A percentile compares a stretch with the other conserved stretches of the same genome.
Evolutionary conservation across 2,113 vertebrate species (phyloP).

Genomic region (Malurus elegans): DNA sequence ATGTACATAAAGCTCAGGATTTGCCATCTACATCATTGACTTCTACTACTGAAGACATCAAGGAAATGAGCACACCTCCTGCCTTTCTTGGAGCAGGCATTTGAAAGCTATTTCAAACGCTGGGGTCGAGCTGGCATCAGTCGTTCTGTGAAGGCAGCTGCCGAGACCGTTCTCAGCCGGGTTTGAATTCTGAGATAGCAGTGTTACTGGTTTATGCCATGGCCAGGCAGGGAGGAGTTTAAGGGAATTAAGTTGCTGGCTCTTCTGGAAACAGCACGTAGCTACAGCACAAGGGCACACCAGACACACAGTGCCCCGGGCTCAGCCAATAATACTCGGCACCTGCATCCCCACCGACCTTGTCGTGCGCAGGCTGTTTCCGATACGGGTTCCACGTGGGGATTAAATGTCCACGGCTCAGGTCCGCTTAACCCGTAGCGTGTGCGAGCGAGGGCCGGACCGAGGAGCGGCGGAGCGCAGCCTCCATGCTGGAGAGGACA

Average conservation of each 20-base stretch:
- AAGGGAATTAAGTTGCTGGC: neutral
- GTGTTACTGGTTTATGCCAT: fast-evolving
- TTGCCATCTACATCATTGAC: neutral
- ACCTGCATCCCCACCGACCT: neutral
- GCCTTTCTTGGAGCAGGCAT: neutral
- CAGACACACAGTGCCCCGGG: fast-evolving
- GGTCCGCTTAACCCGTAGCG: neutral
- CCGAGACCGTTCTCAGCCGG: fast-evolving
- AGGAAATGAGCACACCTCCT: neutral
- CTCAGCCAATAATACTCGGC: no score
- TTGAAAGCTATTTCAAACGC: neutral
- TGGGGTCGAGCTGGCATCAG: neutral
- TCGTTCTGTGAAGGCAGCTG: neutral
- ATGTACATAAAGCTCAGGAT: neutral
- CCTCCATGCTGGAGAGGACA: fast-evolving
- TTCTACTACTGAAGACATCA: neutral
- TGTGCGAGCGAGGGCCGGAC: fast-evolving
- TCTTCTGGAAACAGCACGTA: no score
- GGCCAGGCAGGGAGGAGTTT: neutral
- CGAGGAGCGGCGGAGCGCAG: neutral
- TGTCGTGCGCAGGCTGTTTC: neutral
- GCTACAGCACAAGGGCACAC: neutral
- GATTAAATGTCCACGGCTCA: no score
- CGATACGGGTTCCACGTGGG: fast-evolving
- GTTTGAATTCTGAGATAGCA: neutral